Conservation (phyloP, 2,888 invertebrate species). For the Amphipyra tragopoginis region DNA sequence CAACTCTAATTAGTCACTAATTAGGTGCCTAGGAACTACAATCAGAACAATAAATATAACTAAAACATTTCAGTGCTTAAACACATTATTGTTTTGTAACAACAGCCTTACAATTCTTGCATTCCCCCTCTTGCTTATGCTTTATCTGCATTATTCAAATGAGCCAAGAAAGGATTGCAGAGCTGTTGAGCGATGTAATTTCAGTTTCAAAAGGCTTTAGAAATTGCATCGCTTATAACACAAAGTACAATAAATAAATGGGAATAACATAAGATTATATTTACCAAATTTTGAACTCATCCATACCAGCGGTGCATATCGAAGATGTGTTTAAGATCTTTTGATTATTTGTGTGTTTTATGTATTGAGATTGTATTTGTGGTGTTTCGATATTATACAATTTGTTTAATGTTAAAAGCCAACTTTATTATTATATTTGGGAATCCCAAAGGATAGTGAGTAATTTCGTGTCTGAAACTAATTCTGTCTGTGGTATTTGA, state of each 20-base stretch:
- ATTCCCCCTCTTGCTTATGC: slow-evolving; percentile 49
- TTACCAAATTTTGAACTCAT: slow-evolving; percentile 84
- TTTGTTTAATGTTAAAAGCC: background rate
- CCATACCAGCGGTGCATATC: slow-evolving; percentile 90
- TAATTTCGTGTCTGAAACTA: background rate
- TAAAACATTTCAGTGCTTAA: slow-evolving; percentile 58
- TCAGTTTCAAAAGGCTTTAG: slow-evolving; percentile 50
- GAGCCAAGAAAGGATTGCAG: slow-evolving; percentile 66
- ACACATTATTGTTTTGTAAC: slow-evolving; percentile 61
- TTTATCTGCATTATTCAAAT: slow-evolving; percentile 63
- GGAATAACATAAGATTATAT: slow-evolving; percentile 67
- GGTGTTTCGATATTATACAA: slow-evolving; percentile 22
- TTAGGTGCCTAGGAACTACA: slow-evolving; percentile 60
- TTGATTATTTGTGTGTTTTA: slow-evolving; percentile 70
- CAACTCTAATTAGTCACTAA: slow-evolving; percentile 69
- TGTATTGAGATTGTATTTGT: slow-evolving; percentile 55
- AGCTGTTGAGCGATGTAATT: slow-evolving; percentile 67
- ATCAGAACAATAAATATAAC: slow-evolving; percentile 50
- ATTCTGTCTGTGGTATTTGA: background rate
- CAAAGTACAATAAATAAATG: slow-evolving; percentile 55
- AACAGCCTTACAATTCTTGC: slow-evolving; percentile 67
- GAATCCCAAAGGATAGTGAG: background rate
- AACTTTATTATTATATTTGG: background rate
- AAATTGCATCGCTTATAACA: slow-evolving; percentile 62
- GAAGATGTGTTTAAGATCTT: slow-evolving; percentile 72